Percentiles rank a stretch among this genome's conserved stretches.
These are phyloP conservation scores for Cosmia trapezina DNA, from an alignment of 2,888 invertebrate genomes.

Conservation along the genomic window DNA sequence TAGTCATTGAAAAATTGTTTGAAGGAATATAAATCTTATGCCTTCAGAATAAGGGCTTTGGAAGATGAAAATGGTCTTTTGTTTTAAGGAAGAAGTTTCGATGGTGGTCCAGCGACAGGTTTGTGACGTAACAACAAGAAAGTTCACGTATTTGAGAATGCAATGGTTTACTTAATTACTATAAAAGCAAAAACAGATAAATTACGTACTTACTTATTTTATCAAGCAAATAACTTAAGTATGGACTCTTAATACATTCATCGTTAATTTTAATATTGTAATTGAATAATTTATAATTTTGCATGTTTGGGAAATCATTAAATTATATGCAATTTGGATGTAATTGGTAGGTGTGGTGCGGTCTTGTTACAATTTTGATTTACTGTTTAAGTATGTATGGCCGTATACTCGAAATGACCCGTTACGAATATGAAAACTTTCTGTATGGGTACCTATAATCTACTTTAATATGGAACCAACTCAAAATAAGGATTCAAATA, in stretches of 20 bases:
- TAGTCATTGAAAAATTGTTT: conserved; percentile 3
- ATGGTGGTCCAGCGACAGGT: conserved; percentile 71
- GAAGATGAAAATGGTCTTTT: conserved; percentile 22
- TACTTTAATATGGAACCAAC: too few relatives aligned
- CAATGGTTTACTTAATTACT: conserved; percentile 71
- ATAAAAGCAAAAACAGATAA: conserved; percentile 51
- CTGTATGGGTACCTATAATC: too few relatives aligned
- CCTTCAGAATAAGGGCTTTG: neutral
- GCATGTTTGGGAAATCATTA: conserved; percentile 48
- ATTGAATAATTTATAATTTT: conserved; percentile 55
- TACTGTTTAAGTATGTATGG: conserved; percentile 25
- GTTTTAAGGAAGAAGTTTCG: conserved; percentile 55
- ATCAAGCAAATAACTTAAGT: conserved; percentile 62
- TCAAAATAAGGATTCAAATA: too few relatives aligned
- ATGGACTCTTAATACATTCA: conserved; percentile 52
- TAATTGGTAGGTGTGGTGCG: conserved; percentile 42
- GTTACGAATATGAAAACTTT: conserved; percentile 2
- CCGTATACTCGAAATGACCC: conserved; percentile 14
- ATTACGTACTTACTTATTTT: conserved; percentile 47
- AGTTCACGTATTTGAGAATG: conserved; percentile 70
- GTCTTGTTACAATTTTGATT: conserved; percentile 59
- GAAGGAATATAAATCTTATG: conserved; percentile 33
- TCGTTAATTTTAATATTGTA: conserved; percentile 58
- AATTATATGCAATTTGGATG: conserved; percentile 57
- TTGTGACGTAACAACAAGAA: conserved; percentile 71